Percentiles rank a stretch among this genome's conserved stretches.
Conservation (phyloP, 2,113 vertebrate genomes). For the Orycteropus afer region DNA sequence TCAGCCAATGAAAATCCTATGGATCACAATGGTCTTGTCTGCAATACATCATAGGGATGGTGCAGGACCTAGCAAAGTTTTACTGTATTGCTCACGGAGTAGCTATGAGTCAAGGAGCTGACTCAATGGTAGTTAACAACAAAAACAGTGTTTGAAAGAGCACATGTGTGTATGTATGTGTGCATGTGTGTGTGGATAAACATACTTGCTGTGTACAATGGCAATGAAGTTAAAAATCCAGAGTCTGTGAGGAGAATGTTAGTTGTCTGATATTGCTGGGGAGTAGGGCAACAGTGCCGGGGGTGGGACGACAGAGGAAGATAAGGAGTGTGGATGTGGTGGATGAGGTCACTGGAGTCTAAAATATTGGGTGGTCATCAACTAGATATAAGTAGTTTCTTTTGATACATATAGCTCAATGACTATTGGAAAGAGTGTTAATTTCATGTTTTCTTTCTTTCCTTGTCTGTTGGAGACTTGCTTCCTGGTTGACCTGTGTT, state of each 20-base stretch:
- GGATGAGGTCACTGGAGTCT: neutral
- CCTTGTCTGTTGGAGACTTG: neutral
- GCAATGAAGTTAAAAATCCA: neutral
- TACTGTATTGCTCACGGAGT: too few species aligned
- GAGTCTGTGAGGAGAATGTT: neutral
- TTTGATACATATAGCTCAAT: neutral
- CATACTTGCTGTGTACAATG: neutral
- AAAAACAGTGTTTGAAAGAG: neutral
- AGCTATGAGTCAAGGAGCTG: too few species aligned
- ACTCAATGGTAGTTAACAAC: neutral
- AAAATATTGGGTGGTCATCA: neutral
- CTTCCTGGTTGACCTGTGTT: neutral
- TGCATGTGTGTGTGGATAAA: neutral
- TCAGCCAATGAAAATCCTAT: too few species aligned
- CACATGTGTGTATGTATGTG: neutral
- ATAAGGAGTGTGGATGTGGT: neutral
- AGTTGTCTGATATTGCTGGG: neutral
- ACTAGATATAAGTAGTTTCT: neutral
- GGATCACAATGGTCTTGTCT: too few species aligned
- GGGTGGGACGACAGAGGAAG: neutral
- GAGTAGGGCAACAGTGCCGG: neutral
- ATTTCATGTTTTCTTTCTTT: slow-evolving; percentile 10
- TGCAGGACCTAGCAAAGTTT: too few species aligned
- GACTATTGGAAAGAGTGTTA: neutral
- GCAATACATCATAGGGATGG: too few species aligned